Evolutionary conservation across 2,113 vertebrate genomes (phyloP).

Genomic region (Eudyptes chrysolophus): DNA sequence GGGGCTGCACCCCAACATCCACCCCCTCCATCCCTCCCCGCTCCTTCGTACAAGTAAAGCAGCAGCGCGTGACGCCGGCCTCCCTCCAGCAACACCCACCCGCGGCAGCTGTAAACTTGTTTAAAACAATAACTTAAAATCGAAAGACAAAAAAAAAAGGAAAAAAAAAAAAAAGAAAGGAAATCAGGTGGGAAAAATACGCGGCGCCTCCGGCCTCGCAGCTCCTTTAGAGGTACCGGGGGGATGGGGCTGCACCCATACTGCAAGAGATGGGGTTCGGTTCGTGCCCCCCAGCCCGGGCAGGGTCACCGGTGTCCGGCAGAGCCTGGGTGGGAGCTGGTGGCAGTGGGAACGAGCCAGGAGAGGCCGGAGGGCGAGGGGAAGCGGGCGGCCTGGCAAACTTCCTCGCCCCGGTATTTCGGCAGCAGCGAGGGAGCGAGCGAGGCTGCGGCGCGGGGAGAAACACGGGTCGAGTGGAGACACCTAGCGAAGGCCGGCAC

Average conservation of each 20-base stretch:
- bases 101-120: slow-evolving; percentile 72
- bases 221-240: neutral
- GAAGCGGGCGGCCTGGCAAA: neutral
- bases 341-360: neutral
- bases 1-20: neutral
- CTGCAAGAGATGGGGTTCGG: neutral
- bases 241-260: neutral
- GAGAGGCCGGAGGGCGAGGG: neutral
- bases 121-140: slow-evolving; percentile 69
- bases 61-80: neutral
- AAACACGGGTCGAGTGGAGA: slow-evolving; percentile 9
- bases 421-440: neutral
- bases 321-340: neutral
- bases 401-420: accelerated
- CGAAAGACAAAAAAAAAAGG: neutral
- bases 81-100: neutral
- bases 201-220: accelerated
- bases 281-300: slow-evolving; percentile 59
- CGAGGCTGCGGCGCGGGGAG: neutral
- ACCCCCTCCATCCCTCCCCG: neutral
- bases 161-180: too few species aligned
- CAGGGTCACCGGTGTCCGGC: slow-evolving; percentile 69
- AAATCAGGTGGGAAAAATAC: accelerated
- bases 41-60: neutral
- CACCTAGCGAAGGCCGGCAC: neutral